Evolutionary conservation across 2,888 invertebrate genomes (phyloP).

Genomic region (Eurytoma adleriae): DNA sequence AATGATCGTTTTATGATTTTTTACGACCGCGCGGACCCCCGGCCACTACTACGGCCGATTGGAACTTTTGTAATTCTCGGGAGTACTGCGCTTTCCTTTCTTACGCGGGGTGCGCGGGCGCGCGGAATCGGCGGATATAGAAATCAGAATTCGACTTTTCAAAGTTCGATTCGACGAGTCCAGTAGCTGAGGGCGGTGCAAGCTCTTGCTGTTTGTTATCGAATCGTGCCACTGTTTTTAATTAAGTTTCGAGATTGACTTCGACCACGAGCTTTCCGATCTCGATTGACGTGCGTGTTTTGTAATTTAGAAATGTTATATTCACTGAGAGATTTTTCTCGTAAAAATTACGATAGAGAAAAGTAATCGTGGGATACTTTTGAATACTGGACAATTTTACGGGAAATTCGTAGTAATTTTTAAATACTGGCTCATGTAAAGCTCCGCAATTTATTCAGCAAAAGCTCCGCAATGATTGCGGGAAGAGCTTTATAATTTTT

Average conservation of each 20-base stretch:
- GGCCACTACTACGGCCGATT: conserved; percentile 7
- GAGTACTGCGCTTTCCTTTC: conserved; percentile 39
- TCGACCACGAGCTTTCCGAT: background rate
- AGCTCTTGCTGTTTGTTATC: background rate
- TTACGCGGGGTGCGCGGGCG: background rate
- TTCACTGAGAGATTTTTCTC: background rate
- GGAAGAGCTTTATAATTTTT: too few species aligned
- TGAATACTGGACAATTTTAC: background rate
- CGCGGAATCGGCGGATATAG: background rate
- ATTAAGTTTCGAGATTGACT: background rate
- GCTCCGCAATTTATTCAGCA: too few species aligned
- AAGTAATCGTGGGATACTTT: background rate
- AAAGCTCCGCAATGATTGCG: too few species aligned
- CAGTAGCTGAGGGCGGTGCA: background rate
- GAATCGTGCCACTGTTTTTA: conserved; percentile 5
- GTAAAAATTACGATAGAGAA: too few species aligned
- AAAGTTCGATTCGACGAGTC: conserved; percentile 37
- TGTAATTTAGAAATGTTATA: background rate
- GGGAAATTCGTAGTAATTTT: background rate
- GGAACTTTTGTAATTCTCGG: conserved; percentile 53
- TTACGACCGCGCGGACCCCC: conserved; percentile 26
- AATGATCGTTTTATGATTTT: conserved; percentile 57
- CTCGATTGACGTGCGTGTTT: background rate
- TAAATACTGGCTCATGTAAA: background rate
- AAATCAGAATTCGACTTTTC: background rate